These are phyloP conservation scores for Acrobasis suavella DNA, from an alignment of 2,888 invertebrate genomes.

Conservation along the genomic window DNA sequence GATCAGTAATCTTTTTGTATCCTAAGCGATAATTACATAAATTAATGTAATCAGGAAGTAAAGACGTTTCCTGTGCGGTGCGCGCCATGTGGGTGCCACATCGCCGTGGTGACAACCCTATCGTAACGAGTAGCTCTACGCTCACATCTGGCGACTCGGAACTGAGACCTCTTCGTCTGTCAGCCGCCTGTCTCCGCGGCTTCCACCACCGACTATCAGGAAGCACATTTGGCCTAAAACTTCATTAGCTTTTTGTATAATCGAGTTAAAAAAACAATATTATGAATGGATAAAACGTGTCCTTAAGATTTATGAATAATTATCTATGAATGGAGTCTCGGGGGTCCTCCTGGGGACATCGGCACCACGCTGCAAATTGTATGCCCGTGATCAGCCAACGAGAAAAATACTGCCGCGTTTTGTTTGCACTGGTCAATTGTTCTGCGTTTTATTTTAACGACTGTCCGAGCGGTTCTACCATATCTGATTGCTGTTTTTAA, in stretches of 20 bases:
- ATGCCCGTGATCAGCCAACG: slow-evolving; percentile 22
- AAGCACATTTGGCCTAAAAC: slow-evolving; percentile 56
- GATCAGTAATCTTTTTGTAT: slow-evolving; percentile 5
- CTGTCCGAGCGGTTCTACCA: neutral
- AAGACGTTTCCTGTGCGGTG: slow-evolving; percentile 56
- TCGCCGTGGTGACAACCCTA: slow-evolving; percentile 36
- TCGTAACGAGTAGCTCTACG: slow-evolving; percentile 29
- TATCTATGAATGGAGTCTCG: slow-evolving; percentile 53
- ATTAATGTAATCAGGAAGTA: slow-evolving; percentile 56
- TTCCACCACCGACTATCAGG: slow-evolving; percentile 45
- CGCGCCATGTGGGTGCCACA: slow-evolving; percentile 48
- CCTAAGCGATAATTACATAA: slow-evolving; percentile 35
- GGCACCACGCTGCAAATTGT: slow-evolving; percentile 27
- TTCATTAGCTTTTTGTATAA: slow-evolving; percentile 53
- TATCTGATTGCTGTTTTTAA: slow-evolving; percentile 4
- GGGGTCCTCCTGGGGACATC: slow-evolving; percentile 36
- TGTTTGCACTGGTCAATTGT: slow-evolving; percentile 6
- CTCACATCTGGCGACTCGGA: slow-evolving; percentile 61
- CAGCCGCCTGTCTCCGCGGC: slow-evolving; percentile 39
- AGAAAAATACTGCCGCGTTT: slow-evolving; percentile 21
- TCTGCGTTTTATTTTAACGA: slow-evolving; percentile 12
- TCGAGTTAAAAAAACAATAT: slow-evolving; percentile 49
- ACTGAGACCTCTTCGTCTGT: slow-evolving; percentile 53
- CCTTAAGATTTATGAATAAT: slow-evolving; percentile 61
- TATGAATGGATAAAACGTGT: slow-evolving; percentile 58